A percentile compares a stretch with the other conserved stretches of the same genome.
Conservation (phyloP, 2,113 vertebrate species). For the Gadus macrocephalus region DNA sequence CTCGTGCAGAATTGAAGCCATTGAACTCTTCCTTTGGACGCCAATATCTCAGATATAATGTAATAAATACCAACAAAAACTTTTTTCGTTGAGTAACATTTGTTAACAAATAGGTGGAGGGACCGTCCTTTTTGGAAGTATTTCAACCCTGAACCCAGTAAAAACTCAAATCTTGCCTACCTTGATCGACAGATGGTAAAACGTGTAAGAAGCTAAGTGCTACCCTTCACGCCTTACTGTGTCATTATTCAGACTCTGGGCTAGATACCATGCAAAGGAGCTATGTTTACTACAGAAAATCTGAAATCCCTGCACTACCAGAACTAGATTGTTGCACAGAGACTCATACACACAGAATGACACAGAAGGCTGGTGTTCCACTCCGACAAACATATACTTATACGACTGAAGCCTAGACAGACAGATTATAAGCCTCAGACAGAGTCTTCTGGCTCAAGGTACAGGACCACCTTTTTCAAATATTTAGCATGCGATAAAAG, state of each 20-base stretch:
- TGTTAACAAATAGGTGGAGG: too few species aligned
- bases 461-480: too few species aligned
- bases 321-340: neutral
- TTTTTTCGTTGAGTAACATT: too few species aligned
- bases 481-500: too few species aligned
- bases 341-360: neutral
- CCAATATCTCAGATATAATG: too few species aligned
- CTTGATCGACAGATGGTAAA: constrained; percentile 32
- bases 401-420: too few species aligned
- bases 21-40: too few species aligned
- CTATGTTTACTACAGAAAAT: constrained; percentile 7
- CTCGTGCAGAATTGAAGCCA: too few species aligned
- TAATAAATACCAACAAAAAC: too few species aligned
- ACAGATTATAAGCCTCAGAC: constrained; percentile 5
- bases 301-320: neutral
- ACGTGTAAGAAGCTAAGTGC: constrained; percentile 12
- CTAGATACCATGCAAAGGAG: neutral
- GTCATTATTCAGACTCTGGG: constrained; percentile 19
- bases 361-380: constrained; percentile 3
- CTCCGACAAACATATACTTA: constrained; percentile 12
- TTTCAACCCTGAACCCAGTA: neutral
- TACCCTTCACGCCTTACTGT: constrained; percentile 16
- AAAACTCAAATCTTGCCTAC: constrained; percentile 31
- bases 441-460: neutral
- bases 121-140: too few species aligned